Conservation (phyloP, 1,140 invertebrate species). For the Drosophila simulans region DNA sequence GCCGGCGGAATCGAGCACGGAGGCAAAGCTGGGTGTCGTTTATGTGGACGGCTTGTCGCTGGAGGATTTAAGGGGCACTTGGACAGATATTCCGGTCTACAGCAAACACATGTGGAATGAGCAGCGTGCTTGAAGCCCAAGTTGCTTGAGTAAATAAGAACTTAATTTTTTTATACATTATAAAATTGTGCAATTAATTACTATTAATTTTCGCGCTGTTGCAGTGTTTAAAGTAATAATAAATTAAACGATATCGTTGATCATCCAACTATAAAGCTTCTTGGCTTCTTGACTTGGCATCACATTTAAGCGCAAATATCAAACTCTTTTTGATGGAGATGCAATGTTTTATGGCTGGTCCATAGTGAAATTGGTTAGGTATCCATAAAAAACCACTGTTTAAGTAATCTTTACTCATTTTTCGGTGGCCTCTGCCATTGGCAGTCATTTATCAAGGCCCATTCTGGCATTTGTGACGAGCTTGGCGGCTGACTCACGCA, state of each 20-base stretch:
- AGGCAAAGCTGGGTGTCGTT: slow-evolving; percentile 61
- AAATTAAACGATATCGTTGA: no score
- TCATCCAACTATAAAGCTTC: no score
- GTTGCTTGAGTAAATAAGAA: neutral
- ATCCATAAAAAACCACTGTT: neutral
- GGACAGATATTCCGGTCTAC: slow-evolving; percentile 25
- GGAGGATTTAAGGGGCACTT: slow-evolving; percentile 13
- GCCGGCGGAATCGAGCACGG: neutral
- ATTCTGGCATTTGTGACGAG: neutral
- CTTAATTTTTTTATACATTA: neutral
- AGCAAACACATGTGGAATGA: slow-evolving; percentile 6
- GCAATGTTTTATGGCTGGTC: neutral
- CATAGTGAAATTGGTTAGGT: neutral
- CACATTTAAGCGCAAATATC: no score
- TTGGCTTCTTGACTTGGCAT: no score
- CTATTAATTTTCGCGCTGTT: no score
- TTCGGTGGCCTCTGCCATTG: neutral
- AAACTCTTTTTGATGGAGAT: no score
- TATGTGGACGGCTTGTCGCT: slow-evolving; percentile 50
- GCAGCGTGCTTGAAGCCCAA: neutral
- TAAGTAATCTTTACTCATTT: neutral
- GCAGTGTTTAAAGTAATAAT: neutral
- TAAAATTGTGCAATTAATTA: no score
- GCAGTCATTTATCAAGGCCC: neutral
- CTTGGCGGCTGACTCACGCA: neutral